Evolutionary conservation across 2,888 invertebrate genomes (phyloP), one percentile per base, ranked within the genome.

Genomic region (Strigamia transsilvanica): DNA sequence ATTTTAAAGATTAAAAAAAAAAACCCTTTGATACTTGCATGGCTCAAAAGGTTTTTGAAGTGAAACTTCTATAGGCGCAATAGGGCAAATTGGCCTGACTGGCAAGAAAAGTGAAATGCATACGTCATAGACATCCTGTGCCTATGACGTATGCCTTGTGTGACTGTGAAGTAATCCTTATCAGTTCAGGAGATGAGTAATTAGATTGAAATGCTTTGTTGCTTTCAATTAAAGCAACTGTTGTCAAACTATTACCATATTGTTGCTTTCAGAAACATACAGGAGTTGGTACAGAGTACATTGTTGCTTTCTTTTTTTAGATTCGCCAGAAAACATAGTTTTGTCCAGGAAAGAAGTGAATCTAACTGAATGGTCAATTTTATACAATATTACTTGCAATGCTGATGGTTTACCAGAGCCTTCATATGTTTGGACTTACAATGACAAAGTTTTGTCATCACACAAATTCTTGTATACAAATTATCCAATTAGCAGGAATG

Each of bases 261-360:
- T n/a, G n/a, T n/a, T n/a, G n/a, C n/a, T n/a, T 27, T 9, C n/a
- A 56, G 7, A 56, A 18, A 18, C 21, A 56, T 9, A 0, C 9
- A 9, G 5, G 9, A 56, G 18, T 56, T 18, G 6, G n/a, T 2
- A 5, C 1, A 56, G 12, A 66, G 42, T 81, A 5, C 1, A 56
- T 15, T 79, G 42, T 81, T 82, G 21, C 13, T 41, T 83, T 82
- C 73, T 56, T 15, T 0, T 78, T 86, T 32, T 87, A 94, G 94
- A 92, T 90, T 92, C 93, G 84, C 96, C 96, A n/a, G 94, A 95
- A 87, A 93, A 94, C 86, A 92, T 95, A 85, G 92, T 92, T 0
- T 93, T 95, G 12, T 92, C 93, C 4, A 89, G 89, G 82, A 83
- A 85, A 9, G 82, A 85, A 56, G 83, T 88, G 13, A 86, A 87